These are phyloP conservation scores for Rhadina sibilatrix DNA, from an alignment of 2,113 vertebrate species.

Conservation along the genomic window DNA sequence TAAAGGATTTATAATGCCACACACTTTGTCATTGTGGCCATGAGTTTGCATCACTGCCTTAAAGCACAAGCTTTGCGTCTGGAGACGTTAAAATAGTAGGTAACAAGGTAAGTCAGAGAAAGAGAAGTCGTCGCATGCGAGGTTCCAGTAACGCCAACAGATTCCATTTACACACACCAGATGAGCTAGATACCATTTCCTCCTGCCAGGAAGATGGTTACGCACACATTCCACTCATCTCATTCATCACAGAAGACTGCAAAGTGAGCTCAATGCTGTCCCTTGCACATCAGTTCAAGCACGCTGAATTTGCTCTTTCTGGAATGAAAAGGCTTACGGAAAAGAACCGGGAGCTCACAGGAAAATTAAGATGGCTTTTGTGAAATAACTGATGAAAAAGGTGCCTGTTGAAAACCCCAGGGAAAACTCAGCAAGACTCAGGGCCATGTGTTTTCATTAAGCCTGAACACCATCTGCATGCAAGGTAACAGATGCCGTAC, in stretches of 20 bases:
- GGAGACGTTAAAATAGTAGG: not conserved
- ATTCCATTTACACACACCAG: not conserved
- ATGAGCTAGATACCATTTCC: constrained; percentile 1
- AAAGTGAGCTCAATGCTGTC: not conserved
- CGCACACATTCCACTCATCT: not conserved
- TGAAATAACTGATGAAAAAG: constrained; percentile 1
- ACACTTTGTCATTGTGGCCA: constrained; percentile 30
- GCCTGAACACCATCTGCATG: not conserved
- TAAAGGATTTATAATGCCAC: constrained; percentile 13
- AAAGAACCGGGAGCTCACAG: not conserved
- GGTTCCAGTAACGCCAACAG: not conserved
- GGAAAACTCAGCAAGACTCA: not conserved
- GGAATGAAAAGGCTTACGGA: not conserved
- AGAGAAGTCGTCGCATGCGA: not conserved
- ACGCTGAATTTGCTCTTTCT: not conserved
- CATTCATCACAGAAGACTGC: not conserved
- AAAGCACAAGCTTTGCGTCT: not conserved
- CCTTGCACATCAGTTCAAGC: not conserved
- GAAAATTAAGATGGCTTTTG: not conserved
- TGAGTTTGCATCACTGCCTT: not conserved
- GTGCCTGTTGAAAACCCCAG: not conserved
- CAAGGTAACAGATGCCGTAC: not conserved
- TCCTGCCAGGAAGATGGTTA: constrained; percentile 24
- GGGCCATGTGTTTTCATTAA: constrained; percentile 23
- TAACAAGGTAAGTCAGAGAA: not conserved